phyloP scores from a whole-genome alignment of 53 echinoderm and acorn worm species.

The Patiria pectinifera region DNA sequence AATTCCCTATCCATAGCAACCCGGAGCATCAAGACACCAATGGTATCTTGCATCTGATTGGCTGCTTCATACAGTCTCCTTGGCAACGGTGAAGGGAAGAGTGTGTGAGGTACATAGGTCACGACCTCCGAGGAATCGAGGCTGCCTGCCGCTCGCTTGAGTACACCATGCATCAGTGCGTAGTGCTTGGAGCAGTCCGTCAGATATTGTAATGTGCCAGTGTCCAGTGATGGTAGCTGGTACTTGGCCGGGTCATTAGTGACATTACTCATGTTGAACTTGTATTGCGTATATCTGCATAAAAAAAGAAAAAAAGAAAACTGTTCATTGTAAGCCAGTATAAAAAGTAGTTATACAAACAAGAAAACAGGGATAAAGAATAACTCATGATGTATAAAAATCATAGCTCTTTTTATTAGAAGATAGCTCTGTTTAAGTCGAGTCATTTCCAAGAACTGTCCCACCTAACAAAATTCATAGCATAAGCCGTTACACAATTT shows the following conservation, averaged over 20 bases:
- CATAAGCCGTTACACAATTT: too few species aligned
- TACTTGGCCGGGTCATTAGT: not conserved
- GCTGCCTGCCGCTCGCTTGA: constrained; percentile 16
- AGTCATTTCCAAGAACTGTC: too few species aligned
- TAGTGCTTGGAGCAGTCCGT: constrained; percentile 46
- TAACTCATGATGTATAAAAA: too few species aligned
- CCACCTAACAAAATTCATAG: too few species aligned
- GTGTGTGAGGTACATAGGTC: constrained; percentile 80
- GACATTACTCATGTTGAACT: not conserved
- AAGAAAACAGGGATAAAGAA: too few species aligned
- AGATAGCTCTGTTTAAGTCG: too few species aligned
- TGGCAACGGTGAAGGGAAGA: constrained; percentile 84
- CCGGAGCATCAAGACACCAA: constrained; percentile 75
- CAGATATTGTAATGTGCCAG: constrained; percentile 12
- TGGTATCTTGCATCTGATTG: constrained; percentile 65
- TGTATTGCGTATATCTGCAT: not conserved
- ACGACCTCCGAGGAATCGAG: constrained; percentile 61
- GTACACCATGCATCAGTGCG: constrained; percentile 43
- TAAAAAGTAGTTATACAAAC: not conserved
- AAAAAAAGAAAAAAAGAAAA: not conserved
- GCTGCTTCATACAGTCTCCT: constrained; percentile 73
- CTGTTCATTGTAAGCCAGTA: not conserved
- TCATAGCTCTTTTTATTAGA: too few species aligned
- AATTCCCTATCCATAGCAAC: constrained; percentile 85
- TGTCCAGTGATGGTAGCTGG: constrained; percentile 4